Conservation (phyloP, 2,797 vertebrate species). For the Sebastes miniatus region DNA sequence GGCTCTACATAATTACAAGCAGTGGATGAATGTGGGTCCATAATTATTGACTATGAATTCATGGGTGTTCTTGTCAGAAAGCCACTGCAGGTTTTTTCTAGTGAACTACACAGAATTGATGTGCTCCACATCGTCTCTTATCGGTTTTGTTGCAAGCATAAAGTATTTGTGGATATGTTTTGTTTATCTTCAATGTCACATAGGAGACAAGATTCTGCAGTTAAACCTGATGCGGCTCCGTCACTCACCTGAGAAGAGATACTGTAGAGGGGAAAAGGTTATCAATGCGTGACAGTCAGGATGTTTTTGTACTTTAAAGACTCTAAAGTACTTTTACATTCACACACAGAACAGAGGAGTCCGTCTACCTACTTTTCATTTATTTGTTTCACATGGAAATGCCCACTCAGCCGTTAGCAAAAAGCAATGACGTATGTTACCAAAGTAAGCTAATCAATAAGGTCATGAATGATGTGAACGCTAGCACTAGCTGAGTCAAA, state of each 20-base stretch:
- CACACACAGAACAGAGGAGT: not conserved
- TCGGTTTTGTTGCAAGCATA: not conserved
- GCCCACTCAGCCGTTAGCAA: not conserved
- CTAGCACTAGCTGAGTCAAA: not conserved
- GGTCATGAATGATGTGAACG: not conserved
- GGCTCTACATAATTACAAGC: not conserved
- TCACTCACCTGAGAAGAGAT: not conserved
- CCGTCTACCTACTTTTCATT: too few species aligned
- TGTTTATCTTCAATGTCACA: not conserved
- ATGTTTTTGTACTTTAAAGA: not conserved
- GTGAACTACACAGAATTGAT: not conserved
- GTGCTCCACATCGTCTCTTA: not conserved
- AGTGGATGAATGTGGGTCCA: not conserved
- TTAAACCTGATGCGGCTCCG: not conserved
- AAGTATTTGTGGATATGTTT: not conserved
- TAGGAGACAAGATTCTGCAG: not conserved
- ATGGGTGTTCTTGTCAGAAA: not conserved
- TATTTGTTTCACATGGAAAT: accelerated
- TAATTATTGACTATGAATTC: not conserved
- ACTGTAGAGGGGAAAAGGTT: not conserved
- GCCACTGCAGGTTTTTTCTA: not conserved
- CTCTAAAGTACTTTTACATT: not conserved
- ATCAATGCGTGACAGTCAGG: not conserved
- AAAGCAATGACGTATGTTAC: not conserved
- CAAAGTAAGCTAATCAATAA: not conserved